Evolutionary conservation across 1,140 invertebrate species (phyloP), one percentile per base, ranked within the genome.

Genomic region (Leguminivora glycinivorella): DNA sequence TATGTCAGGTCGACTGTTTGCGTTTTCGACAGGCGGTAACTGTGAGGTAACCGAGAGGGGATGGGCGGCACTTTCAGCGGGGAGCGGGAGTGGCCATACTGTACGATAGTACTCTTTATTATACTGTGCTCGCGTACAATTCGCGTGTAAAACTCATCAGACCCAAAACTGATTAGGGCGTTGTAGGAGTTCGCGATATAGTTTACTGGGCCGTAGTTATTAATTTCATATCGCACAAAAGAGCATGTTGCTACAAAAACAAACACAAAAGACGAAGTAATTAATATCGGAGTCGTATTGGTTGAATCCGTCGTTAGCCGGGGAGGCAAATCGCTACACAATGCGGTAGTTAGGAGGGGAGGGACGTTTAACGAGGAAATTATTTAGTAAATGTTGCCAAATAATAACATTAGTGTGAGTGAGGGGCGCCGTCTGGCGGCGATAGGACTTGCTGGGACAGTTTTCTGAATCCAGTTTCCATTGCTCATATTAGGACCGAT

Each of bases 311-410:
- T 83, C 80, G 80, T 76, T 77, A 80, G 75, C 72, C 80, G 43
- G 52, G 82, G 85, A 67, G 70, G 67, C 71, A 73, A 77, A 77
- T 75, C 75, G 74, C 31, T 69, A 78, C 80, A 90, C 88, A 90
- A 89, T 89, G 81, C 86, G 72, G 81, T 89, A 90, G 87, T 90
- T 89, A 89, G 83, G 79, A 78, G 66, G 76, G 29, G 79, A 75
- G 80, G 60, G 70, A 87, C 84, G 84, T 89, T 89, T 91, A 89
- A 89, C 89, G 89, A 89, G 85, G 84, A 86, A 89, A 91, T 91
- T 88, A 90, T 89, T 91, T 89, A 89, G 84, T 91, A 89, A 91
- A 91, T 89, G 89, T 89, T 89, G 83, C 84, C 86, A 89, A 91
- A 89, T 91, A 89, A 89, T 89, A 88, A 91, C 84, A 91, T 91